Conservation (phyloP, 2,888 invertebrate genomes). For the Galeruca laticollis region DNA sequence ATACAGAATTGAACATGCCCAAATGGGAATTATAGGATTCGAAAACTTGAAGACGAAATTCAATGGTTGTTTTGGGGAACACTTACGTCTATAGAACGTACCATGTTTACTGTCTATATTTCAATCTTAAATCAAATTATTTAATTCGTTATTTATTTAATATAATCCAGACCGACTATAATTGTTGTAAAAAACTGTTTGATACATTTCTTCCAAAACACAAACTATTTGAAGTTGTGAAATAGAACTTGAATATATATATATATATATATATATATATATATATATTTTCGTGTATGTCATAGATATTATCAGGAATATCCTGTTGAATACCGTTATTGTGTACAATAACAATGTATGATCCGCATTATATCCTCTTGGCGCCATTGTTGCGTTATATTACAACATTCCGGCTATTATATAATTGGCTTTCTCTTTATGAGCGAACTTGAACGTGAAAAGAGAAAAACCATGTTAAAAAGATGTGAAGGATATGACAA, state of each 20-base stretch:
- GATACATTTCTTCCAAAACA: neutral
- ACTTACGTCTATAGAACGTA: too few relatives aligned
- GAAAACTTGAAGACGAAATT: too few relatives aligned
- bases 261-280: too few relatives aligned
- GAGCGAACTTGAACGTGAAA: slow-evolving; percentile 32
- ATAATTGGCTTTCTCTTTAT: slow-evolving; percentile 31
- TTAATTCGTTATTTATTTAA: too few relatives aligned
- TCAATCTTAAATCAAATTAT: too few relatives aligned
- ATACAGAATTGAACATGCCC: too few relatives aligned
- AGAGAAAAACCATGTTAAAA: slow-evolving; percentile 31
- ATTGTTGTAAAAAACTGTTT: too few relatives aligned
- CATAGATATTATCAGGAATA: neutral
- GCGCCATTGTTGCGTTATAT: slow-evolving; percentile 26
- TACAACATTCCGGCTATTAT: slow-evolving; percentile 19
- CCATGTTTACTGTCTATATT: too few relatives aligned
- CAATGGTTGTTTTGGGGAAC: too few relatives aligned
- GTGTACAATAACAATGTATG: slow-evolving; percentile 3
- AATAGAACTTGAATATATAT: too few relatives aligned
- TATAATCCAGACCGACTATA: too few relatives aligned
- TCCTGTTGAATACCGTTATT: slow-evolving; percentile 4
- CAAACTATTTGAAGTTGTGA: neutral
- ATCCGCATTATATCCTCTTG: slow-evolving; percentile 21
- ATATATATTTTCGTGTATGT: neutral
- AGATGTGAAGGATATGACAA: slow-evolving; percentile 14
- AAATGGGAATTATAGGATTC: too few relatives aligned